These are phyloP conservation scores for Agrypnus murinus DNA, from an alignment of 2,888 invertebrate species.

Conservation along the genomic window DNA sequence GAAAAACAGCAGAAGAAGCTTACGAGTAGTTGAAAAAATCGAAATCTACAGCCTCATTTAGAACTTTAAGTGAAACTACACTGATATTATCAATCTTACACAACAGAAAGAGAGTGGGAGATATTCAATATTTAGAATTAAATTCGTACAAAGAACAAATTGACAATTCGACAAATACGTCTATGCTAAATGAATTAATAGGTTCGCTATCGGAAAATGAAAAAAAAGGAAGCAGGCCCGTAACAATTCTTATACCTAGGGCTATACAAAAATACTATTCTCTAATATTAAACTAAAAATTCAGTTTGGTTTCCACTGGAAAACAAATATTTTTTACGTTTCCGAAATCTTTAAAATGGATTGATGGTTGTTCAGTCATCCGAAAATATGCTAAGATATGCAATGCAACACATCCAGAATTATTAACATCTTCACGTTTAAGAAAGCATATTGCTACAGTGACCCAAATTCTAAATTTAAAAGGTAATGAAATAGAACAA, in stretches of 20 bases:
- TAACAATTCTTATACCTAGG: constrained; percentile 49
- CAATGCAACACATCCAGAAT: constrained; percentile 48
- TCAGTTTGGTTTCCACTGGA: constrained; percentile 34
- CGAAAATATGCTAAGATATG: constrained; percentile 50
- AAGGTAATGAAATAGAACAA: constrained; percentile 50
- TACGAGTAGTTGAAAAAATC: constrained; percentile 23
- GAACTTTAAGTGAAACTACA: constrained; percentile 46
- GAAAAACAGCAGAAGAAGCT: constrained; percentile 38
- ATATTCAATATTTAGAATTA: constrained; percentile 49
- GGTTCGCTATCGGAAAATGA: constrained; percentile 44
- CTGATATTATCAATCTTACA: constrained; percentile 48
- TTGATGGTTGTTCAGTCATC: constrained; percentile 50
- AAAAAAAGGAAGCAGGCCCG: constrained; percentile 46
- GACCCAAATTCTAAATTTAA: constrained; percentile 51
- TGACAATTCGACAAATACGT: constrained; percentile 8
- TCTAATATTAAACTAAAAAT: constrained; percentile 40
- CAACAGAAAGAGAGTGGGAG: constrained; percentile 52
- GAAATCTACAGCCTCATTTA: constrained; percentile 31
- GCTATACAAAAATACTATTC: constrained; percentile 39
- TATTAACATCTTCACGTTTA: constrained; percentile 49
- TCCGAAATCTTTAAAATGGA: constrained; percentile 45
- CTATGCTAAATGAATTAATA: constrained; percentile 33
- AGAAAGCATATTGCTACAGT: constrained; percentile 56
- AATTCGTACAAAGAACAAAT: constrained; percentile 39
- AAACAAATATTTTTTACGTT: constrained; percentile 52